Conservation (phyloP, 2,888 invertebrate species). For the Drosophila paranaensis region DNA sequence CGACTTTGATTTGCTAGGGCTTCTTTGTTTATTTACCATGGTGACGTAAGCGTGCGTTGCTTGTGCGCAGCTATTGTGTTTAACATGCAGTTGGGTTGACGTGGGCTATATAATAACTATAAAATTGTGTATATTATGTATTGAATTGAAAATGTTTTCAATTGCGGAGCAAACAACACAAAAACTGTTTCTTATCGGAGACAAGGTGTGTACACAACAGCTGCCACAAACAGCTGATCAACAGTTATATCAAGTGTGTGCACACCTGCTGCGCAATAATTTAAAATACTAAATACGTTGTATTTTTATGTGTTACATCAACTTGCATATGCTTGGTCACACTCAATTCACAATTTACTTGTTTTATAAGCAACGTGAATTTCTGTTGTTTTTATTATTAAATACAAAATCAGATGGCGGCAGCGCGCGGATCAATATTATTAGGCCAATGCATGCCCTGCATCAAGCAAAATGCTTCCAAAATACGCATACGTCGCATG, state of each 20-base stretch:
- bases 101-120: slow-evolving; percentile 9
- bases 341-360: slow-evolving; percentile 6
- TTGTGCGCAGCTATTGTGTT: slow-evolving; percentile 20
- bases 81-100: slow-evolving; percentile 39
- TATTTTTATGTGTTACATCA: slow-evolving; percentile 1
- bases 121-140: slow-evolving; percentile 17
- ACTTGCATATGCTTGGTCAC: slow-evolving; percentile 21
- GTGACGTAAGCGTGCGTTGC: slow-evolving; percentile 45
- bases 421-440: slow-evolving; percentile 86
- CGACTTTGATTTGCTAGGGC: slow-evolving; percentile 45
- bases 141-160: slow-evolving; percentile 18
- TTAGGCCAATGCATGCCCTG: slow-evolving; percentile 93
- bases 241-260: slow-evolving; percentile 47
- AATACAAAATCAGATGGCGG: slow-evolving; percentile 82
- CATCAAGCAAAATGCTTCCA: slow-evolving; percentile 91
- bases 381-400: slow-evolving; percentile 13
- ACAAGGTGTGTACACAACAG: slow-evolving; percentile 59
- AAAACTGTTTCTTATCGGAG: slow-evolving; percentile 69
- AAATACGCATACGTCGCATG: slow-evolving; percentile 90
- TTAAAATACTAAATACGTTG: not conserved
- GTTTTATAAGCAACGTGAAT: not conserved
- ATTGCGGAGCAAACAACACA: slow-evolving; percentile 38
- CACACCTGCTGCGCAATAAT: slow-evolving; percentile 38
- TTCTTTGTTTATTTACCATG: slow-evolving; percentile 74
- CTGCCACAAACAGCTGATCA: slow-evolving; percentile 49